Evolutionary conservation across 2,797 vertebrate species (phyloP), one percentile per base, ranked within the genome.

Genomic region (Remorina albescens): DNA sequence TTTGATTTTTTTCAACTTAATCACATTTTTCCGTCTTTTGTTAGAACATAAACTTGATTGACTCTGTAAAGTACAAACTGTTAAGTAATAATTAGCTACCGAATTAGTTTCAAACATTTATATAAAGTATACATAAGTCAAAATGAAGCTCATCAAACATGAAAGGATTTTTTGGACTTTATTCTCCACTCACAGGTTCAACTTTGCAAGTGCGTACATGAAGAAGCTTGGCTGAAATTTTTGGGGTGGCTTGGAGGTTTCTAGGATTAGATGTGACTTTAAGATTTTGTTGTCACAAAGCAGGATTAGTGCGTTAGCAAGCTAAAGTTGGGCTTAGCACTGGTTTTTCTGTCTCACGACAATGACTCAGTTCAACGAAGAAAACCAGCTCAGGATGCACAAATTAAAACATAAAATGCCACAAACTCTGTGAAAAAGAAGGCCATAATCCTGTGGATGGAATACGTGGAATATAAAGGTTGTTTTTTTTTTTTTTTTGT

Each of bases 231-330:
- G 39, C 25, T 76, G 39, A 72, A 60, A 74, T 18, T 65, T 65
- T 78, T 71, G 32, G 30, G 21, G 39, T 53, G 80, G n/a, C n/a
- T n/a, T n/a, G 26, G 65, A 67, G 55, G 55, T 54, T 71, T 85
- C 57, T 23, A 16, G 83, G 86, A 88, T 89, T 81, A 84, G 68
- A 88, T 83, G 59, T 76, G 76, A 87, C 76, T 76, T 84, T 60
- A 72, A 74, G 76, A 88, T 85, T 82, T 81, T 63, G 67, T 76
- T 77, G 83, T 86, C 58, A 78, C 51, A 32, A 66, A 86, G 83
- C 34, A 64, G 80, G 82, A 81, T 90, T 80, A 84, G 46, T 11
- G 59, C 56, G 80, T 81, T 84, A 80, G 60, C 64, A 47, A 25
- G 63, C 67, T 83, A 81, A 83, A 86, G 34, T 72, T 73, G 39